Base-by-base conservation (phyloP, 1,140 invertebrate genomes). In the Nomia melanderi region DNA sequence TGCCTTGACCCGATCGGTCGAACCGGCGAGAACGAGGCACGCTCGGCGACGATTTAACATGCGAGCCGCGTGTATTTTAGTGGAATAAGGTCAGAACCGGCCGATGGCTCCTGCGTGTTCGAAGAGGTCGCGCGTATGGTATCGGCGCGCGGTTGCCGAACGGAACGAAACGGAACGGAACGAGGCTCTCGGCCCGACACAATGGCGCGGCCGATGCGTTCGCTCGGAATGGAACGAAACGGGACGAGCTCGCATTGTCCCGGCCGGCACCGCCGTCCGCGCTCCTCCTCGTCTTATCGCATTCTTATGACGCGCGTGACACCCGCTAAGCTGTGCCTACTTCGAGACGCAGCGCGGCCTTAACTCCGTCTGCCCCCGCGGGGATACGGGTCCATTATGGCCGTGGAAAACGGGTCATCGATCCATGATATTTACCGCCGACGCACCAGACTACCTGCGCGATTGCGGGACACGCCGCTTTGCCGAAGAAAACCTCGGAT, bases 251-350 rank as follows among this genome's bases (percentile, higher is more conserved):
- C 72, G 71, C 81, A 83, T 83, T 75, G 76, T 79, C 64, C 79
- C n/a, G n/a, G 85, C 41, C 81, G 71, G 47, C 8, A 9, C 11
- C 39, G 41, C 14, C 80, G 82, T 84, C 86, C 54, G 17, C 54
- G 27, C 27, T 36, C 57, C 23, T 50, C 25, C 56, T 84, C 85
- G 84, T 87, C 88, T 88, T 89, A 88, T 90, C 89, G 88, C 90
- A 90, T 91, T 89, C 90, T 90, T 89, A 88, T 87, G 88, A 88
- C 85, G 86, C 87, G 85, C 89, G 88, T 89, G 88, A 88, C 90
- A 85, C 85, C 79, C 82, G 53, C 72, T 53, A n/a, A 25, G 54
- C 59, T 25, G 59, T 70, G 41, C 63, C 77, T 62, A 82, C 73
- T 84, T 84, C 29, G n/a, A 25, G 56, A 33, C 36, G 20, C 2